phyloP scores from a whole-genome alignment of 37 sponge, comb jelly and placozoan genomes.

The Cliona cf. orientalis region DNA sequence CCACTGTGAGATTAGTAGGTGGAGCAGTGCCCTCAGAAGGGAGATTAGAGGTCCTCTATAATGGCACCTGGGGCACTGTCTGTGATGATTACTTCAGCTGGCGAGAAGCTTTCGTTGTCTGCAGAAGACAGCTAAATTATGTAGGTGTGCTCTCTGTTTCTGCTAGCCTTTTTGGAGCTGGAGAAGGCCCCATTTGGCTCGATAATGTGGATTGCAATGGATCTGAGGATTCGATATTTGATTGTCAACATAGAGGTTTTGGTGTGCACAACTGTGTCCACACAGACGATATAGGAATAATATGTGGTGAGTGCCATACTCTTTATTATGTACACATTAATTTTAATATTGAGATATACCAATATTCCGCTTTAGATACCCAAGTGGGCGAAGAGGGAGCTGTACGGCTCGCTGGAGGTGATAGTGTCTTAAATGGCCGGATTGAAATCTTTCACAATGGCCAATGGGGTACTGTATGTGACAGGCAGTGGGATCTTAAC shows the following conservation, averaged over 20 bases:
- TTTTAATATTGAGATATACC: neutral
- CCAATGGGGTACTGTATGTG: conserved; percentile 24
- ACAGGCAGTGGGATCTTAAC: neutral
- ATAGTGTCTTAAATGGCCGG: neutral
- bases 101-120: conserved; percentile 38
- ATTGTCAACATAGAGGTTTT: conserved; percentile 16
- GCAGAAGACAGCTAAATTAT: conserved; percentile 46
- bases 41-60: conserved; percentile 33
- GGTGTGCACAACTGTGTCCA: conserved; percentile 52
- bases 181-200: conserved; percentile 37
- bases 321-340: neutral
- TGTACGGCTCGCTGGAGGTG: neutral
- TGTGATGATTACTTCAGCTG: conserved; percentile 50
- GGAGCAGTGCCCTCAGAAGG: neutral
- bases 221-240: conserved; percentile 13
- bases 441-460: conserved; percentile 22
- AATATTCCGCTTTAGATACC: neutral
- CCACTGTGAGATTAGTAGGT: neutral
- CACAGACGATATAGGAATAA: conserved; percentile 57
- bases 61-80: conserved; percentile 61
- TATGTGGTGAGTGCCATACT: conserved; percentile 39
- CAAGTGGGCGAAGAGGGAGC: conserved; percentile 5
- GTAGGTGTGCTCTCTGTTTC: conserved; percentile 2
- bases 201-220: conserved; percentile 51
- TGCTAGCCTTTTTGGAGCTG: conserved; percentile 1